phyloP scores from a whole-genome alignment of 2,797 vertebrate genomes.

The Fundulus diaphanus region DNA sequence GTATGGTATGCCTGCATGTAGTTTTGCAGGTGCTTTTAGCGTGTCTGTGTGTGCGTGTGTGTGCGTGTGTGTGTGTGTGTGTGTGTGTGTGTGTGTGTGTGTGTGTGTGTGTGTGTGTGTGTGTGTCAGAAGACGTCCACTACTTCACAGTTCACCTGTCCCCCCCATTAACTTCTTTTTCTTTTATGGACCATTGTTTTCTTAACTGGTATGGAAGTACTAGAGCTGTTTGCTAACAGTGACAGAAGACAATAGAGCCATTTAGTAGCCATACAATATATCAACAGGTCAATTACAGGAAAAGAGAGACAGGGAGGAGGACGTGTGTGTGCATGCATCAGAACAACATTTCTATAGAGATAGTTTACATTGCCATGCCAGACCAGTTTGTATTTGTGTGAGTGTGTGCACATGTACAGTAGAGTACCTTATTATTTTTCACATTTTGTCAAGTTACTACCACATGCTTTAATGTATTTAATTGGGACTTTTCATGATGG shows the following conservation, averaged over 20 bases:
- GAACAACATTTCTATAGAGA: background rate
- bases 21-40: background rate
- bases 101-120: background rate
- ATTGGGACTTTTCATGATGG: background rate
- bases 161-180: constrained; percentile 13
- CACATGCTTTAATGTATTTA: background rate
- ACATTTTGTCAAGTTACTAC: background rate
- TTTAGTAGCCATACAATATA: constrained; percentile 39
- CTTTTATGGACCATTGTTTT: constrained; percentile 51
- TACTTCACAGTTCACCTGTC: constrained; percentile 18
- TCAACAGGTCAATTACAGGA: constrained; percentile 30
- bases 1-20: background rate
- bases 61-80: background rate
- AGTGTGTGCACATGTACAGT: background rate
- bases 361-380: background rate
- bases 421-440: background rate
- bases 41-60: background rate
- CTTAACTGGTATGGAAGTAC: constrained; percentile 62
- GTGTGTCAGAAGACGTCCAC: constrained; percentile 11
- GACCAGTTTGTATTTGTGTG: constrained; percentile 1
- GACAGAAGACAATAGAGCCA: constrained; percentile 50
- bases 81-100: background rate
- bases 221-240: constrained; percentile 62
- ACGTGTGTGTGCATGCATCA: constrained; percentile 3
- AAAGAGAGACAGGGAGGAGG: constrained; percentile 14